These are phyloP conservation scores for Choreutis nemorana DNA, from an alignment of 2,888 invertebrate species.

Conservation along the genomic window DNA sequence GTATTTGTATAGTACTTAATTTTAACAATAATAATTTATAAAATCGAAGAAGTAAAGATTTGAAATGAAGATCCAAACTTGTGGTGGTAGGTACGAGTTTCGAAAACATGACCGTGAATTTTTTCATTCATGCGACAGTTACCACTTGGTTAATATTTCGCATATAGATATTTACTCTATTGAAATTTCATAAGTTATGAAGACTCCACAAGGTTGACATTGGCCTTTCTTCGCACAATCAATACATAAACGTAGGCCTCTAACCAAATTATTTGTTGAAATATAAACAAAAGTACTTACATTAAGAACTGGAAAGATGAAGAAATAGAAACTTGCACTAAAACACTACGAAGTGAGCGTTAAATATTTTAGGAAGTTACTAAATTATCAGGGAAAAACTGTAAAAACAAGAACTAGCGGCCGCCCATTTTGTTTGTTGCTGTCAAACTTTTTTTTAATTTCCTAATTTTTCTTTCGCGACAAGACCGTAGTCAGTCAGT, in stretches of 20 bases:
- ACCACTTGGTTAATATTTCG: no score
- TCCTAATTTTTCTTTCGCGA: no score
- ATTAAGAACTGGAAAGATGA: constrained; percentile 24
- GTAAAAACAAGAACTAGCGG: constrained; percentile 22
- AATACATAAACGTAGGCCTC: constrained; percentile 41
- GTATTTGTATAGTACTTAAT: no score
- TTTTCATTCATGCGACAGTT: no score
- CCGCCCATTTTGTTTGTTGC: constrained; percentile 44
- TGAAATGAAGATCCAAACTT: no score
- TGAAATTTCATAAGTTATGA: constrained; percentile 5
- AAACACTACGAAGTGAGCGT: constrained; percentile 15
- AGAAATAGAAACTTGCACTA: constrained; percentile 28
- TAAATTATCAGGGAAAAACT: constrained; percentile 26
- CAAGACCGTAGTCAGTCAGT: no score
- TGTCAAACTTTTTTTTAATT: constrained; percentile 18
- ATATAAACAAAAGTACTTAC: constrained; percentile 33
- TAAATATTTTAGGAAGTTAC: constrained; percentile 19
- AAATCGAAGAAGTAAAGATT: no score
- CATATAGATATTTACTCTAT: constrained; percentile 2
- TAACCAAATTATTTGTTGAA: constrained; percentile 17
- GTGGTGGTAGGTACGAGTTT: no score
- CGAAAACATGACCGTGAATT: no score
- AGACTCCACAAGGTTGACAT: constrained; percentile 55
- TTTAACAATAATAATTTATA: no score
- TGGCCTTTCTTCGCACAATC: constrained; percentile 53